Base-by-base conservation (phyloP, 2,797 vertebrate species). In the Pseudocheirus occidentalis region DNA sequence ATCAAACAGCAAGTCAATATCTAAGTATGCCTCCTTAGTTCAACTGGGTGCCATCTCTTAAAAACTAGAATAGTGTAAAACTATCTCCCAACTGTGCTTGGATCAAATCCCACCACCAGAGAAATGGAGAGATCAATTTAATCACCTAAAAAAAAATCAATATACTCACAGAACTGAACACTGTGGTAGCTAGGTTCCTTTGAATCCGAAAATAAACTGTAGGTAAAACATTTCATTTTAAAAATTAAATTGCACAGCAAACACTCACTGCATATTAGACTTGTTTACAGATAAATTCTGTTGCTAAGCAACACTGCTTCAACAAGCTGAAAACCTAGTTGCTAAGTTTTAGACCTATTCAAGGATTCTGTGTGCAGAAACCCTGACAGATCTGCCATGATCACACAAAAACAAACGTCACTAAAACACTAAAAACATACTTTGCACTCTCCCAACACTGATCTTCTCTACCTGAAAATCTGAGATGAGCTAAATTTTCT, bases 261-360 rank as follows among this genome's bases (percentile, higher is more conserved):
- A 92, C 90, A 92, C 93, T 91, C 55, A 87, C 34, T 93, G 94
- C 94, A 40, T 58, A 92, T n/a, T 52, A 55, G 59, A 55, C 91
- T 96, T 98, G 97, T 97, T 98, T 97, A 97, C 90, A 0, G 40
- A 91, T 52, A 57, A 52, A 97, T 97, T 97, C 97, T 95, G 93
- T 93, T 97, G 91, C 96, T 97, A 97, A 55, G 55, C 93, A 81
- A 96, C 95, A 94, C 4, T 40, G 93, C 94, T 96, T 96, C 66
- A 96, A 95, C 90, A 89, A 94, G 57, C 57, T 90, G 40, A 90
- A 90, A 90, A 31, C 28, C 90, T 55, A 54, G 90, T 90, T 54
- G 89, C 57, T 96, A 92, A 27, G 73, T 94, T 93, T 55, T 53
- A 95, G 87, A 95, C 1, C 54, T 55, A 92, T 55, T 91, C 53